These are phyloP conservation scores for Mystacornis crossleyi DNA, from an alignment of 2,113 vertebrate genomes.

Conservation along the genomic window DNA sequence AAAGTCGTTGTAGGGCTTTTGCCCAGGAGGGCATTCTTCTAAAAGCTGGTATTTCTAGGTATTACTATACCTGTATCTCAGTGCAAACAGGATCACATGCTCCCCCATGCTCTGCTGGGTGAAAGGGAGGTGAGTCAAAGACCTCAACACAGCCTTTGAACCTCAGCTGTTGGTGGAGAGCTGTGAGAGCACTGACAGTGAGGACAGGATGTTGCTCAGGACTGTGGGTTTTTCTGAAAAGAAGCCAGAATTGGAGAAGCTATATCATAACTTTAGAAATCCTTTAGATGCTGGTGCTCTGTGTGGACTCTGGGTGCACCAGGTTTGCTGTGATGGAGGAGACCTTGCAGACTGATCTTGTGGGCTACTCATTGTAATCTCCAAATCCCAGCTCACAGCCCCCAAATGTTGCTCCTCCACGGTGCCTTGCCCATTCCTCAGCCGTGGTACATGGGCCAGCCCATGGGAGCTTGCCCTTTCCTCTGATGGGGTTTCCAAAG, in stretches of 20 bases:
- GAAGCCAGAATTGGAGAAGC: background rate
- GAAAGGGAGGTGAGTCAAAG: background rate
- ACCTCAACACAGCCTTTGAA: background rate
- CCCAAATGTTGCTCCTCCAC: background rate
- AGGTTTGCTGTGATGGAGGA: background rate
- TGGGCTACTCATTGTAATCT: background rate
- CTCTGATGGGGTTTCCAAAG: background rate
- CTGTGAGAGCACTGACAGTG: rapidly evolving
- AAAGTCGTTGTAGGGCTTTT: background rate
- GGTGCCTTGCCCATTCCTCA: background rate
- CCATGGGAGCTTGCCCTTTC: background rate
- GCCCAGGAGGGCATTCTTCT: background rate
- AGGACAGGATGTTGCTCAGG: background rate
- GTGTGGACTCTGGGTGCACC: background rate
- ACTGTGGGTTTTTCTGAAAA: background rate
- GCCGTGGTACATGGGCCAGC: rapidly evolving
- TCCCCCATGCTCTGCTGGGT: background rate
- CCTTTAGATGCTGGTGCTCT: background rate
- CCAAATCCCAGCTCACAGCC: background rate
- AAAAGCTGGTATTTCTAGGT: background rate
- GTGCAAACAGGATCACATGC: background rate
- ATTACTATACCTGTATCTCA: background rate
- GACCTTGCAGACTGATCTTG: background rate
- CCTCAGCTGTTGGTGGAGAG: background rate
- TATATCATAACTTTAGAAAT: background rate